Evolutionary conservation across 2,888 invertebrate genomes (phyloP), one percentile per base, ranked within the genome.

Genomic region (Hyppa rectilinea): DNA sequence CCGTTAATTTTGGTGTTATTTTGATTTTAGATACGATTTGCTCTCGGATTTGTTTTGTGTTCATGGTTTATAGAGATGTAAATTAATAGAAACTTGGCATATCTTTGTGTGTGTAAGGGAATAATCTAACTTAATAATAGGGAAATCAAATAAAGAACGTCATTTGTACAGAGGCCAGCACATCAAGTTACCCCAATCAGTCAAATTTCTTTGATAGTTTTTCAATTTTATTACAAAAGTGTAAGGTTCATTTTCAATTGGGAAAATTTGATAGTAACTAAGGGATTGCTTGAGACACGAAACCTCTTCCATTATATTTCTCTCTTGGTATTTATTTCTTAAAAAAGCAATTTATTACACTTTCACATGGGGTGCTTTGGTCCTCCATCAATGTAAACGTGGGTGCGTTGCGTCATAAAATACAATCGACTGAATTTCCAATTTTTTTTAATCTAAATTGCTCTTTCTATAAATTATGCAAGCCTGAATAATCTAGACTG

Each of bases 1-100:
- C 20, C 58, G 59, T 26, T 62, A 65, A 75, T 47, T 61, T 55
- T 31, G 9, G 31, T 49, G 71, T 53, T 75, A 53, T 43, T 76
- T 64, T 40, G 58, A 59, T 62, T 55, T 62, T 47, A 34, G n/a
- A 26, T 31, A 26, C 7, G 38, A 53, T 79, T 62, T 64, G 56
- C 61, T 80, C 56, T 38, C 29, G 1, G 1, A 53, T 73, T 56
- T 60, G 61, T 40, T 9, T 31, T 29, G 17, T n/a, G 49, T 7
- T 58, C 4, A 6, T 5, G 17, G 2, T 59, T 31, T 31, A 17
- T n/a, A 7, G 5, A 49, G 31, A 10, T 31, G 10, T n/a, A 59
- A 43, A 43, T 14, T 5, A 59, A 59, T 14, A n/a, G 6, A 4
- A n/a, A 14, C 3, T 23, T 6, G 31, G 2, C 5, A 31, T 5